Percentiles rank a stretch among this genome's conserved stretches.
Evolutionary conservation across 2,888 invertebrate genomes (phyloP).

Genomic region (Penaeus monodon): DNA sequence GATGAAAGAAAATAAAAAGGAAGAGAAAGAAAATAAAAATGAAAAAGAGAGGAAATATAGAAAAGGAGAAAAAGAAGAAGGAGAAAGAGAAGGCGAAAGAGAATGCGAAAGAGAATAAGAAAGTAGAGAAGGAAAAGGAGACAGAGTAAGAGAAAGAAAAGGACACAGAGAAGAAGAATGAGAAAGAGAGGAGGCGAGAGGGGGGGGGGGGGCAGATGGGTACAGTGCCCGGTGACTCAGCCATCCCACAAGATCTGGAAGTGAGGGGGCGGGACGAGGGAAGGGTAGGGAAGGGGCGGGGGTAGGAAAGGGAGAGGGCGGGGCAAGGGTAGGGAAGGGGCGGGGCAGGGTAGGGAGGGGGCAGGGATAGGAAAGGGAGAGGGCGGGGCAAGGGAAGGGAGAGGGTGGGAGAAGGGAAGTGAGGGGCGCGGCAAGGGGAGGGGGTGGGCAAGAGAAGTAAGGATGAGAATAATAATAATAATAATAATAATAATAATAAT

Average conservation of each 20-base stretch:
- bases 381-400: not conserved
- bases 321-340: not conserved
- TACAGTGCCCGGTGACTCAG: not conserved
- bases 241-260: not conserved
- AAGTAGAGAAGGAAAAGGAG: not conserved
- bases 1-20: not conserved
- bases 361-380: not conserved
- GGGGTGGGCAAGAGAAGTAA: too few species aligned
- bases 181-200: not conserved
- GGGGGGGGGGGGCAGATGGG: conserved; percentile 1
- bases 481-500: too few species aligned
- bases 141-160: not conserved
- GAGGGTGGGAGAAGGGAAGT: not conserved
- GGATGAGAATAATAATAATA: too few species aligned
- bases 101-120: conserved; percentile 6
- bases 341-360: not conserved
- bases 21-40: not conserved
- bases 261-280: not conserved
- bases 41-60: conserved; percentile 23
- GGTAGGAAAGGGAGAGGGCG: not conserved
- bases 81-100: not conserved
- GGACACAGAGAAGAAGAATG: not conserved
- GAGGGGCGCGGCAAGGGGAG: too few species aligned
- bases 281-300: not conserved
- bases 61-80: not conserved